Percentiles rank a stretch among this genome's conserved stretches.
phyloP scores from a whole-genome alignment of 2,888 invertebrate genomes.

The Ypsolopha scabrella region DNA sequence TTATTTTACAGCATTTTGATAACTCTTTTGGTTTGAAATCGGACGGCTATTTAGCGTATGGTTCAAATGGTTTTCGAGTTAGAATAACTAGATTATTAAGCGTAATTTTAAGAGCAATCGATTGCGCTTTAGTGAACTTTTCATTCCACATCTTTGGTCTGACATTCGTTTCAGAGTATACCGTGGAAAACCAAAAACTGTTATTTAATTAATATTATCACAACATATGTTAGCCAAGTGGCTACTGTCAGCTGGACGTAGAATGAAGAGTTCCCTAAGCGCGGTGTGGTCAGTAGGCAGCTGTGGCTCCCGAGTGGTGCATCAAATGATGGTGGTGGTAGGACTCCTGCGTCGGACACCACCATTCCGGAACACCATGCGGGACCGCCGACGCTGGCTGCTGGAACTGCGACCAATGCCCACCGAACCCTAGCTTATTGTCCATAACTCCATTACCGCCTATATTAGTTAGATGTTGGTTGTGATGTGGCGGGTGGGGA shows the following conservation, averaged over 20 bases:
- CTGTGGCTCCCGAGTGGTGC: slow-evolving; percentile 78
- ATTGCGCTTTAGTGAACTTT: slow-evolving; percentile 60
- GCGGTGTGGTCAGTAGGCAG: slow-evolving; percentile 79
- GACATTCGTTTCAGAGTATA: background rate
- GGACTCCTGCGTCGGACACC: slow-evolving; percentile 63
- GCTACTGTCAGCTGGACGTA: slow-evolving; percentile 23
- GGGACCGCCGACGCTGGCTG: slow-evolving; percentile 77
- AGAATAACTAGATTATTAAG: slow-evolving; percentile 39
- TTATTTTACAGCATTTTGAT: background rate
- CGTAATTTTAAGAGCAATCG: slow-evolving; percentile 41
- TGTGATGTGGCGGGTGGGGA: slow-evolving; percentile 42
- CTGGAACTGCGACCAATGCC: slow-evolving; percentile 77
- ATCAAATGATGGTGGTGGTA: slow-evolving; percentile 71
- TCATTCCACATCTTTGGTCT: slow-evolving; percentile 44
- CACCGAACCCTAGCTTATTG: slow-evolving; percentile 72
- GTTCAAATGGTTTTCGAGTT: slow-evolving; percentile 27
- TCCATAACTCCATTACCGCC: slow-evolving; percentile 75
- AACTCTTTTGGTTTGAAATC: background rate
- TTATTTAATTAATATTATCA: background rate
- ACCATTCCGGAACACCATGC: slow-evolving; percentile 64
- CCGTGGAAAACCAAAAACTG: background rate
- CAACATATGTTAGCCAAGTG: background rate
- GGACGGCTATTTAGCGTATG: slow-evolving; percentile 3
- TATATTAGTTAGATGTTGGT: slow-evolving; percentile 50
- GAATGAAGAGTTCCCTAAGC: slow-evolving; percentile 68